Base-by-base conservation (phyloP, 2,888 invertebrate species). In the Parnassius mnemosyne region DNA sequence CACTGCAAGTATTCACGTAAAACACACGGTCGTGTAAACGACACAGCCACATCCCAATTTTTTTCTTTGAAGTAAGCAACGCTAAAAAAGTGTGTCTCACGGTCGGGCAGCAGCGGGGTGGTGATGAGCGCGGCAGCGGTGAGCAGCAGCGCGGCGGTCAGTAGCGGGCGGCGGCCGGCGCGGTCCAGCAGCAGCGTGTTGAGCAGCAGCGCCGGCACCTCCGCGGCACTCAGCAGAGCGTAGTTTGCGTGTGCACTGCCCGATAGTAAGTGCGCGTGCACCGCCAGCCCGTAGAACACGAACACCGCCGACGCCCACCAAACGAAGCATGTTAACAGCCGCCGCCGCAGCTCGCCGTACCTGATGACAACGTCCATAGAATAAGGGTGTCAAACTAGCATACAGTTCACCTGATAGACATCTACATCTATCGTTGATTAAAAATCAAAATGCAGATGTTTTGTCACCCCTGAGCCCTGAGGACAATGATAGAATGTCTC, bases 251-350 rank as follows among this genome's bases (percentile, higher is more conserved):
- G 88, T 71, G 78, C 71, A 13, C 84, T 80, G 66, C 87, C 87
- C 10, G 81, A 77, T 69, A 89, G 80, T 68, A 84, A 79, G 71
- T 82, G 85, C 75, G 89, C 78, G 60, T 81, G 81, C 69, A 85
- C 89, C 42, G 89, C 89, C 75, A 89, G 81, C 65, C 89, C 89
- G 81, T 89, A 89, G 80, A 87, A 88, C 78, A 89, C 89, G 81
- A 89, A 86, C 74, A 89, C 88, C 2, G 84, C 87, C 10, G 83
- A 84, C 68, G 81, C 69, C 89, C 89, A 89, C 89, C 89, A 89
- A 71, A 79, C 81, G 78, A 81, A 85, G 77, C 89, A 89, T 57
- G 88, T 87, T 68, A 71, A 69, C 68, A 89, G 75, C 1, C 89
- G 86, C 9, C 83, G 81, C 0, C 89, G 83, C n/a, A 89, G 75